phyloP scores from a whole-genome alignment of 2,888 invertebrate genomes.

The Cartodere bifasciata region DNA sequence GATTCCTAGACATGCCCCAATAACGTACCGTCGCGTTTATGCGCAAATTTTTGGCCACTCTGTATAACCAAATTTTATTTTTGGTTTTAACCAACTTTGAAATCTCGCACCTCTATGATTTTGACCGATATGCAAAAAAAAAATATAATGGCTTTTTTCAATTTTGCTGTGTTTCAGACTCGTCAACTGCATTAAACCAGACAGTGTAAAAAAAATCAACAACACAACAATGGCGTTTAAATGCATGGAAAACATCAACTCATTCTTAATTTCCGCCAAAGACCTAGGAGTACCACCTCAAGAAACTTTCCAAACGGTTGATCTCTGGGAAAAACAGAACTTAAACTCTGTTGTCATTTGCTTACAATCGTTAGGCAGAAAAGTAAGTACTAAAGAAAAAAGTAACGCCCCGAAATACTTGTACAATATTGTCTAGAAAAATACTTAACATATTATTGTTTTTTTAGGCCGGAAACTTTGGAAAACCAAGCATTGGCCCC shows the following conservation, averaged over 20 bases:
- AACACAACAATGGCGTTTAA: slow-evolving; percentile 81
- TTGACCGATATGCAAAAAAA: no score
- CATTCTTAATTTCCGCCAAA: slow-evolving; percentile 74
- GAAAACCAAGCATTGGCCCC: slow-evolving; percentile 85
- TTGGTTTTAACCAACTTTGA: no score
- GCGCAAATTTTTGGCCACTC: no score
- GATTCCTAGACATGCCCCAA: no score
- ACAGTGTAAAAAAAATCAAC: slow-evolving; percentile 85
- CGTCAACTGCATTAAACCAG: slow-evolving; percentile 74
- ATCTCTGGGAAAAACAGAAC: slow-evolving; percentile 93
- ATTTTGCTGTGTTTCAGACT: slow-evolving; percentile 44
- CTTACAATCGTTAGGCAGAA: slow-evolving; percentile 86
- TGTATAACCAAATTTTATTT: no score
- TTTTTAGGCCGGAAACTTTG: slow-evolving; percentile 61
- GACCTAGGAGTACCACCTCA: slow-evolving; percentile 83
- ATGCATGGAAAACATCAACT: slow-evolving; percentile 98
- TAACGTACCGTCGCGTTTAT: no score
- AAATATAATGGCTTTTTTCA: no score
- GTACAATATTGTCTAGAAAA: no score
- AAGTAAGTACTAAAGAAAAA: slow-evolving; percentile 51
- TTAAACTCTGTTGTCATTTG: slow-evolving; percentile 93
- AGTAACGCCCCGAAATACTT: no score
- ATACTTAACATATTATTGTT: slow-evolving; percentile 1
- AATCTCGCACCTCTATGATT: no score
- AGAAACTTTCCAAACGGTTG: slow-evolving; percentile 95